Percentiles rank a stretch among this genome's conserved stretches.
Conservation (phyloP, 64 coral and sea anemone species). For the Porites lutea region DNA sequence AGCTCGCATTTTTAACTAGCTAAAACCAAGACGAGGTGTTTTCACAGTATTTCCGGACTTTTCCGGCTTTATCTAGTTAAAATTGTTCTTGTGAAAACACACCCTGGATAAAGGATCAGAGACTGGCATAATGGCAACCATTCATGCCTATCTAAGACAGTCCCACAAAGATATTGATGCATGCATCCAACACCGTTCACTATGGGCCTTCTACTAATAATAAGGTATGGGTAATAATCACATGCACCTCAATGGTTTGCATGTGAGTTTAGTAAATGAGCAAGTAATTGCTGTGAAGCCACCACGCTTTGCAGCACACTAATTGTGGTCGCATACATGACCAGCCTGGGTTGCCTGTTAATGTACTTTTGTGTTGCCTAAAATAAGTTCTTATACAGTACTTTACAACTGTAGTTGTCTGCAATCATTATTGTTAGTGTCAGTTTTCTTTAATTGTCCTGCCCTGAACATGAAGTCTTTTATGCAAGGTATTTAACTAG, state of each 20-base stretch:
- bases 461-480: conserved; percentile 21
- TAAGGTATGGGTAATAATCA: conserved; percentile 48
- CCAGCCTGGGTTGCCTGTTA: too few relatives aligned
- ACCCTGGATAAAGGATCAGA: too few relatives aligned
- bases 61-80: too few relatives aligned
- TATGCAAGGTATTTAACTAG: neutral
- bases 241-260: neutral
- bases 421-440: conserved; percentile 34
- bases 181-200: conserved; percentile 23
- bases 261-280: neutral
- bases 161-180: too few relatives aligned
- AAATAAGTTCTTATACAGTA: neutral
- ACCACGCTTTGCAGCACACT: too few relatives aligned
- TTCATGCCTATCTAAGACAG: too few relatives aligned
- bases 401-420: conserved; percentile 1
- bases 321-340: too few relatives aligned
- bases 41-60: too few relatives aligned
- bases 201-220: conserved; percentile 50
- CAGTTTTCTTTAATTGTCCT: conserved; percentile 27
- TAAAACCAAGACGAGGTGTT: too few relatives aligned
- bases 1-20: too few relatives aligned
- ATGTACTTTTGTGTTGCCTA: conserved; percentile 30
- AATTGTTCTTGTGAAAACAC: too few relatives aligned
- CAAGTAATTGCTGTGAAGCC: neutral
- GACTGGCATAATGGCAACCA: too few relatives aligned